phyloP scores from a whole-genome alignment of 2,797 vertebrate genomes.

The Micropoecilia bifurca region DNA sequence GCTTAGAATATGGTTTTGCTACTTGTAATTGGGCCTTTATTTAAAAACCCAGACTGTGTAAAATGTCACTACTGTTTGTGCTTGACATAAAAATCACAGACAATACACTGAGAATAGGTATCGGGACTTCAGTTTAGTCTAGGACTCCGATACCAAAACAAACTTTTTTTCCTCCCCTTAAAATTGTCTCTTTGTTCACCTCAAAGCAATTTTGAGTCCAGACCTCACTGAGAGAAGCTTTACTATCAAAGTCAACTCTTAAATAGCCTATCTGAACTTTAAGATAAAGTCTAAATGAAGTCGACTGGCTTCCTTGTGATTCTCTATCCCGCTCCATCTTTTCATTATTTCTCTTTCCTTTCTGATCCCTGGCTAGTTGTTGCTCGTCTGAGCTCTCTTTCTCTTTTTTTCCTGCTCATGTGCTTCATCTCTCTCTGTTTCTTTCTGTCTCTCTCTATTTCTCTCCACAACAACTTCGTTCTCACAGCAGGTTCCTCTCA shows the following conservation, averaged over 20 bases:
- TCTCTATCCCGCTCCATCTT: conserved; percentile 34
- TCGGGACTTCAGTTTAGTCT: background rate
- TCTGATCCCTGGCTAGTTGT: conserved; percentile 24
- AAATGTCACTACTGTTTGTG: background rate
- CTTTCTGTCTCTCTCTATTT: conserved; percentile 19
- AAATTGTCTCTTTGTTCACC: conserved; percentile 60
- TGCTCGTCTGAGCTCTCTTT: conserved; percentile 8
- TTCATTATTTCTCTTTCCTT: conserved; percentile 26
- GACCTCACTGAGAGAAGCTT: conserved; percentile 49
- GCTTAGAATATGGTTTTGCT: background rate
- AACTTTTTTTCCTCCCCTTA: conserved; percentile 30
- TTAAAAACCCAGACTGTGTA: background rate
- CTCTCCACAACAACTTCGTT: conserved; percentile 17
- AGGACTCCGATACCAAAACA: conserved; percentile 5
- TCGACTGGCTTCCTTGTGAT: conserved; percentile 50
- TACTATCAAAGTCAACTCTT: conserved; percentile 69
- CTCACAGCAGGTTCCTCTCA: conserved; percentile 61
- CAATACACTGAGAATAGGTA: background rate
- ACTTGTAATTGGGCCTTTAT: background rate
- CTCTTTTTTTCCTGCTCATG: conserved; percentile 10
- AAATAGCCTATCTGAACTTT: conserved; percentile 59
- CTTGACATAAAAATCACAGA: background rate
- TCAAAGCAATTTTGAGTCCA: conserved; percentile 39
- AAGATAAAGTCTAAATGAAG: conserved; percentile 49
- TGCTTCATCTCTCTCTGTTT: conserved; percentile 8